Conservation (phyloP, 2,797 vertebrate species). For the Mareca strepera region DNA sequence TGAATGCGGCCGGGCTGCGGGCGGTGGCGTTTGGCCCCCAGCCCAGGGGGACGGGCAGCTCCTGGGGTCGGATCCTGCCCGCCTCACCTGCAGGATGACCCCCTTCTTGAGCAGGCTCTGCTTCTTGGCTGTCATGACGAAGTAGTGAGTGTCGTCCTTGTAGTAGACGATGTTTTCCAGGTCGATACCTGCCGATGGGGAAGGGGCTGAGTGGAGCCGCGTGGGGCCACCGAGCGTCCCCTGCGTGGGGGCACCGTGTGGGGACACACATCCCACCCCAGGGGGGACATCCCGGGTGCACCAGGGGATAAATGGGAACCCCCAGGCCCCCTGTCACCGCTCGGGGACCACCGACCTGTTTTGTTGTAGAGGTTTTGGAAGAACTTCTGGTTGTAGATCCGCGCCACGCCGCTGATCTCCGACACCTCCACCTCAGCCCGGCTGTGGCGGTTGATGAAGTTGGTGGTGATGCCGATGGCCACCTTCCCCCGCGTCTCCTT, state of each 20-base stretch:
- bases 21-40: not conserved
- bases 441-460: slow-evolving; percentile 88
- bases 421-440: slow-evolving; percentile 87
- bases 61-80: not conserved
- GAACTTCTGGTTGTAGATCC: slow-evolving; percentile 97
- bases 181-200: slow-evolving; percentile 86
- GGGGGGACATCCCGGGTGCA: not conserved
- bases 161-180: slow-evolving; percentile 98
- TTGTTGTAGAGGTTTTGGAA: slow-evolving; percentile 90
- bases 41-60: not conserved
- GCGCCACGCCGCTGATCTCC: slow-evolving; percentile 94
- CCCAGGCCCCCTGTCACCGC: accelerated
- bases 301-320: too few relatives aligned
- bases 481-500: slow-evolving; percentile 92
- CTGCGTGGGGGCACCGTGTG: accelerated
- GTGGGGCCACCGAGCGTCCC: not conserved
- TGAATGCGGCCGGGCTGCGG: not conserved
- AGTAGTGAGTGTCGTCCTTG: slow-evolving; percentile 96
- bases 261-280: not conserved
- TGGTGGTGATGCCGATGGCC: slow-evolving; percentile 94
- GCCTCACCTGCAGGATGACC: slow-evolving; percentile 89
- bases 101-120: slow-evolving; percentile 90
- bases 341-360: slow-evolving; percentile 79
- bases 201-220: not conserved
- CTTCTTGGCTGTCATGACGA: slow-evolving; percentile 98